Evolutionary conservation across 2,797 vertebrate genomes (phyloP), one percentile per base, ranked within the genome.

Genomic region (Notamacropus eugenii): DNA sequence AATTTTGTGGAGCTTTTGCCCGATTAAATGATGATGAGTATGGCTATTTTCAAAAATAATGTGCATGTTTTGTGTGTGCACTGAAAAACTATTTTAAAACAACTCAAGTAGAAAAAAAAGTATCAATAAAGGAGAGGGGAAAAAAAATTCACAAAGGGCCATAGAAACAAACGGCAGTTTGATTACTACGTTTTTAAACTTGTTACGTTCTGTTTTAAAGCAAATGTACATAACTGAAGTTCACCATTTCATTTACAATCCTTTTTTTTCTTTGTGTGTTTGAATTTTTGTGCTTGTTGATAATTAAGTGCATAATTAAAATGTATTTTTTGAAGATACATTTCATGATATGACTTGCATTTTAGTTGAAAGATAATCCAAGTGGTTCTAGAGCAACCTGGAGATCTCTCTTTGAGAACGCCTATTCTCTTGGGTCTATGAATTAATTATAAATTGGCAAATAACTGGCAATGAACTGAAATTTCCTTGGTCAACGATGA

Each of bases 211-310:
- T 87, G 22, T 50, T 87, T 87, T 28, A 27, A 87, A 87, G 13
- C 24, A 46, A 87, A 87, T 50, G 3, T 87, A 50, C 8, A 50
- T 27, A 87, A 87, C 22, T 0, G 1, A 46, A 87, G 1, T 87
- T 46, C 74, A 87, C 22, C 74, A 50, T 87, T 87, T 87, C 40
- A 87, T 87, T 50, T 46, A 50, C 3, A 50, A 46, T 19, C 24
- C 5, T 74, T 59, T 74, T 29, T 29, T 34, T 52, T 27, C 90
- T 95, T 95, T 92, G 58, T 62, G 19, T 82, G 5, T 27, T 87
- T 46, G 3, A 46, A 50, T 87, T 93, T 95, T 59, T 55, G 57
- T 93, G 50, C 28, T 95, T 97, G n/a, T 93, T 46, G 56, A 82
- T 93, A 95, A 3, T 28, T 40, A 55, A 28, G 31, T 87, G 57